Percentiles rank a stretch among this genome's conserved stretches.
phyloP scores from a whole-genome alignment of 2,113 vertebrate species.

The Triplophysa siluroides region DNA sequence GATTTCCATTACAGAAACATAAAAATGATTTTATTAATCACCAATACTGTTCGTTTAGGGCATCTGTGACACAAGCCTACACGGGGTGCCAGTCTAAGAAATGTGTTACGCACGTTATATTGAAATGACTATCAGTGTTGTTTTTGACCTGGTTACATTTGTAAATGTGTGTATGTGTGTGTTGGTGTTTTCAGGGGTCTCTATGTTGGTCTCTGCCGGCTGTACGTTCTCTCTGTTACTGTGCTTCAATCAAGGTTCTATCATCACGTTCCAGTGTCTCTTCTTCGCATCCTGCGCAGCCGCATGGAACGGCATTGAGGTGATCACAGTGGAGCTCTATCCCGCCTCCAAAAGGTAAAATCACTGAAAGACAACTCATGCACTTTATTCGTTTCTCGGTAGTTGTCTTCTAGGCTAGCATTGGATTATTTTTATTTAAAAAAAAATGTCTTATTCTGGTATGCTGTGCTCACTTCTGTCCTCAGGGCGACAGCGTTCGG shows the following conservation, averaged over 20 bases:
- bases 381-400: no score
- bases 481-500: slow-evolving; percentile 92
- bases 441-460: background rate
- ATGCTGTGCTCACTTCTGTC: slow-evolving; percentile 33
- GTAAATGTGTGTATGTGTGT: background rate
- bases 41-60: no score
- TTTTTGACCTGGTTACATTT: no score
- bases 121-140: no score
- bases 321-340: slow-evolving; percentile 94
- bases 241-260: slow-evolving; percentile 89
- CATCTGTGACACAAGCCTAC: no score
- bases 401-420: no score
- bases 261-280: slow-evolving; percentile 95
- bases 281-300: slow-evolving; percentile 90
- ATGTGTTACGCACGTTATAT: no score
- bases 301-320: slow-evolving; percentile 93
- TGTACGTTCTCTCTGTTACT: slow-evolving; percentile 96
- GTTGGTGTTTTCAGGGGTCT: slow-evolving; percentile 76
- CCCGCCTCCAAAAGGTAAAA: slow-evolving; percentile 89
- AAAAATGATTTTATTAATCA: no score
- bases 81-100: no score
- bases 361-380: background rate
- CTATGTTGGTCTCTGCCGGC: slow-evolving; percentile 88
- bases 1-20: no score
- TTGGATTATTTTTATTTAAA: no score